Percentiles rank a stretch among this genome's conserved stretches.
Evolutionary conservation across 2,113 vertebrate species (phyloP).

Genomic region (Trogon melanurus): DNA sequence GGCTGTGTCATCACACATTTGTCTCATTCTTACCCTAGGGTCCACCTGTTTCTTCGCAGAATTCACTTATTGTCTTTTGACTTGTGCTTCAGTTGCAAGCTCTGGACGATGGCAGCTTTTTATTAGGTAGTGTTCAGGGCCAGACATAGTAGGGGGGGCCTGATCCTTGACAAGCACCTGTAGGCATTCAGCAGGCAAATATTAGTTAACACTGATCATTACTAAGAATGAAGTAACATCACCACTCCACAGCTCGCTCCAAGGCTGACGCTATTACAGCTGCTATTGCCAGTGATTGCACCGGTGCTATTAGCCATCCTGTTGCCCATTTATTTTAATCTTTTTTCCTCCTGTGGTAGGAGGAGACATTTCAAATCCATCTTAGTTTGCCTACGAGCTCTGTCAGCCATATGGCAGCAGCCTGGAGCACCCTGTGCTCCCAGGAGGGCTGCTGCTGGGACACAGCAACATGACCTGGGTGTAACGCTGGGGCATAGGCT

Average conservation of each 20-base stretch:
- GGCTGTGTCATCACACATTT: constrained; percentile 63
- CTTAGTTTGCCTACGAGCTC: neutral
- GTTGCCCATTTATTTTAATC: constrained; percentile 21
- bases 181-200: constrained; percentile 34
- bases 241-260: neutral
- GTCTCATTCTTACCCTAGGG: constrained; percentile 45
- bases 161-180: constrained; percentile 30
- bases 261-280: constrained; percentile 39
- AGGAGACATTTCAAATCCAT: constrained; percentile 16
- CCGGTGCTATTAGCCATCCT: neutral
- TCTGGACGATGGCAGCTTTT: neutral
- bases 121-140: constrained; percentile 15
- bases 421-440: neutral
- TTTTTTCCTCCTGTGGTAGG: neutral
- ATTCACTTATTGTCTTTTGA: constrained; percentile 53
- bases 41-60: constrained; percentile 54
- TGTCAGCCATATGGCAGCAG: neutral
- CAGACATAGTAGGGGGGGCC: neutral
- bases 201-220: constrained; percentile 34
- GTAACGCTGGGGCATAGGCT: neutral
- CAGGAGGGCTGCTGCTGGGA: neutral
- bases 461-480: neutral
- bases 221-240: constrained; percentile 40
- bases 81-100: constrained; percentile 48
- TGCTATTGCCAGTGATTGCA: neutral